Base-by-base conservation (phyloP, 2,888 invertebrate species). In the Sicus ferrugineus region DNA sequence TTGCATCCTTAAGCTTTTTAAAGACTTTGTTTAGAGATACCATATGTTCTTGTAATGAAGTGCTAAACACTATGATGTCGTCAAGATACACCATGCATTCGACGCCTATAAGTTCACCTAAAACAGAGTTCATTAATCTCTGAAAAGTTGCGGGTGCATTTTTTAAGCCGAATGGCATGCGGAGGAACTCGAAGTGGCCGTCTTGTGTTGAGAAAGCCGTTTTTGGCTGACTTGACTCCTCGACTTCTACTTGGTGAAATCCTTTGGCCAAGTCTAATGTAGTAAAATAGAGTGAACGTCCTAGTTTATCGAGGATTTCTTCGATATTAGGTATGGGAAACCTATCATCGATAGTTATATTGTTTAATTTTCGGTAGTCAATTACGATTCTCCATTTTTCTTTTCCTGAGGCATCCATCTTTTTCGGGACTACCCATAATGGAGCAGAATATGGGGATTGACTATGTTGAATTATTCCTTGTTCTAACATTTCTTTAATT, bases 211-310 rank as follows among this genome's bases (percentile, higher is more conserved):
- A 73, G 58, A 72, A 73, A 2, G 72, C 73, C 3, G 73, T 75
- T 67, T 72, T 75, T 19, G 73, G 70, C 26, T 70, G 70, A 50
- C 73, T 4, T n/a, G 34, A 11, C 9, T 34, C 73, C 46, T 63
- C 38, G 42, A 28, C 31, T 73, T 70, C 61, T 42, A 75, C 73
- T 46, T 73, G 70, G 30, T 75, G 72, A 48, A 74, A 72, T 1
- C 72, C 73, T 14, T 68, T 73, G 62, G 70, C 73, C 1, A 74
- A 28, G 31, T 73, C 70, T 16, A 73, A 71, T 1, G 72, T 74
- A n/a, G 70, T 69, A 46, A 72, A 70, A 16, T 50, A 59, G 52
- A 63, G 69, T 21, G 70, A 42, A 23, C 46, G 56, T 46, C 71
- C 67, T 26, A 73, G 54, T 50, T 72, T 71, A 0, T 67, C 72